Base-by-base conservation (phyloP, 1,140 invertebrate genomes). In the Eriocheir sinensis region DNA sequence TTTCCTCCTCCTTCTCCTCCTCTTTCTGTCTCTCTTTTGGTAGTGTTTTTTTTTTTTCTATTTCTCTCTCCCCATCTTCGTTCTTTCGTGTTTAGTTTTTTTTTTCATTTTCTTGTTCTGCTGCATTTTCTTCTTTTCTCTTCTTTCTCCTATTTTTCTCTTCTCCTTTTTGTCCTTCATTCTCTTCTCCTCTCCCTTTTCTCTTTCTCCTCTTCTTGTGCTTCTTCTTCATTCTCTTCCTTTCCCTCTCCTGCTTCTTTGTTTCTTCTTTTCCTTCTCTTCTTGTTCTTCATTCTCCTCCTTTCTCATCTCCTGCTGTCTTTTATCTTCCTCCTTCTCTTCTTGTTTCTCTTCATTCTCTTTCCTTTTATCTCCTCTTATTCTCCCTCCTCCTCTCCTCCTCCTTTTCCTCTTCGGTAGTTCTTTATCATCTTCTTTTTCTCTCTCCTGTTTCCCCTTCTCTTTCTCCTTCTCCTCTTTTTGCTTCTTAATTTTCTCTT, bases 81-180 rank as follows among this genome's bases (percentile, higher is more conserved):
- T 9, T 36, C 36, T 34, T 86, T 86, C 83, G 21, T 86, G n/a
- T 21, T 36, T 86, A 0, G 12, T 53, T 21, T 53, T 53, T 21
- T 53, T 53, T 9, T 2, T 53, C 48, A 17, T 53, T 9, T 12
- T 53, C 32, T 86, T 36, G 6, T 30, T 86, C 32, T 86, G 15
- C 83, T 36, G 32, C 32, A 86, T 9, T 86, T 86, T 86, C 83
- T 86, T n/a, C n/a, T n/a, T n/a, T 41, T 41, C 41, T 27, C 83
- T 27, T 86, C 83, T 8, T 36, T 15, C 30, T 36, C 83, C 17
- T 36, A 36, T 2, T 9, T 27, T 40, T 86, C n/a, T 41, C 41
- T 27, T 17, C 36, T 17, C 41, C 17, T 27, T 86, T 86, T 86
- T 41, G 3, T 0, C 36, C 8, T 36, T 40, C 21, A 86, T 40